phyloP scores from a whole-genome alignment of 2,888 invertebrate genomes.

The Hypercompe scribonia region DNA sequence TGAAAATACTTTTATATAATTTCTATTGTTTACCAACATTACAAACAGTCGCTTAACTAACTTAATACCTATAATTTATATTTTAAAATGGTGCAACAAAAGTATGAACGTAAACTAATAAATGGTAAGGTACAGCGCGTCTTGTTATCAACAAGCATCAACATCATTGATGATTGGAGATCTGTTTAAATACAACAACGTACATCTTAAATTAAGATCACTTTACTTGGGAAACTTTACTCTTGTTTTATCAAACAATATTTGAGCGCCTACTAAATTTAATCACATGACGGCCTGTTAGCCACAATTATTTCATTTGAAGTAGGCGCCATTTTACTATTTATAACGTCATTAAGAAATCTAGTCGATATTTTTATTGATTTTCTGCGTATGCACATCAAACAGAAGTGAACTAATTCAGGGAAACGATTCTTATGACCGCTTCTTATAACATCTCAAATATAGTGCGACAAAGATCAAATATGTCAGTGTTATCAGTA shows the following conservation, averaged over 20 bases:
- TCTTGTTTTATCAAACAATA: conserved; percentile 15
- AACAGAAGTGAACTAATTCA: not conserved
- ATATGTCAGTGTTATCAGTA: not conserved
- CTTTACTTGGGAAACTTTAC: conserved; percentile 36
- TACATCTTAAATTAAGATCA: conserved; percentile 39
- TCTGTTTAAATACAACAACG: conserved; percentile 44
- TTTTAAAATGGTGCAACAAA: conserved; percentile 55
- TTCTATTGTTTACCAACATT: conserved; percentile 67
- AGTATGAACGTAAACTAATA: conserved; percentile 57
- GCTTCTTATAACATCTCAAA: not conserved
- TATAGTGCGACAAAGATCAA: not conserved
- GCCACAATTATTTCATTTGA: not conserved
- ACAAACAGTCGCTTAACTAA: conserved; percentile 78
- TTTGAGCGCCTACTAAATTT: not conserved
- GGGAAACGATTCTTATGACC: not conserved
- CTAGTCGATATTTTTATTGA: not conserved
- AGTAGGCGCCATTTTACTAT: not conserved
- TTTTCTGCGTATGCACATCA: not conserved
- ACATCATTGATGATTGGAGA: conserved; percentile 55
- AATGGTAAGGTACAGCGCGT: conserved; percentile 61
- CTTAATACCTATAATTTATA: conserved; percentile 69
- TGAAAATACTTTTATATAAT: conserved; percentile 73
- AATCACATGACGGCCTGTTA: not conserved
- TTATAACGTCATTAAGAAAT: not conserved
- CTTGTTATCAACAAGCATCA: conserved; percentile 49